Percentiles rank a stretch among this genome's conserved stretches.
Evolutionary conservation across 2,113 vertebrate species (phyloP).

Genomic region (Istiophorus platypterus): DNA sequence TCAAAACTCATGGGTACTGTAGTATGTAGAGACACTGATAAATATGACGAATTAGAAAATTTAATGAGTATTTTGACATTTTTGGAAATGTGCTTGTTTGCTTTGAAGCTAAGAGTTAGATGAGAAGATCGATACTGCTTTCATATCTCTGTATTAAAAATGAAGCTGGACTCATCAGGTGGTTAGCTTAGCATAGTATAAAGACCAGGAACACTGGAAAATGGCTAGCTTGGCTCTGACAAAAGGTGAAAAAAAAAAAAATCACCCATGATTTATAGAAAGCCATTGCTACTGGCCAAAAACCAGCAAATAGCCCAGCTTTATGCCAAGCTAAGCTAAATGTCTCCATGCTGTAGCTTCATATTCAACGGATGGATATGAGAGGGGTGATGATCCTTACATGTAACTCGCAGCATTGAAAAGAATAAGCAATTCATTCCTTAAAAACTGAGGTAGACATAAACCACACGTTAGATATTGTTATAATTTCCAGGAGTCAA

Average conservation of each 20-base stretch:
- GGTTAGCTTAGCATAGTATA: too few species aligned
- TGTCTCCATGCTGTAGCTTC: not conserved
- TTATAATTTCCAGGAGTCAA: too few species aligned
- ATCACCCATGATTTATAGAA: not conserved
- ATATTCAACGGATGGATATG: not conserved
- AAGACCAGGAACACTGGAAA: not conserved
- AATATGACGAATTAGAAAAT: not conserved
- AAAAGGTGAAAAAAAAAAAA: too few species aligned
- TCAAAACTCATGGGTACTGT: not conserved
- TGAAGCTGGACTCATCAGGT: not conserved
- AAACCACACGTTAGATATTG: too few species aligned
- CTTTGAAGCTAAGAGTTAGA: too few species aligned
- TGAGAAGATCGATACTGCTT: not conserved
- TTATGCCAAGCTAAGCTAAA: not conserved
- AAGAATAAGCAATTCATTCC: too few species aligned
- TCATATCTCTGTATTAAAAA: not conserved
- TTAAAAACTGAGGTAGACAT: too few species aligned
- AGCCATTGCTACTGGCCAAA: not conserved
- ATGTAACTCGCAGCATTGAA: too few species aligned
- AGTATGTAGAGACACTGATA: not conserved
- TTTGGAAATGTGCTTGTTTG: too few species aligned
- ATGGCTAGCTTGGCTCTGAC: not conserved
- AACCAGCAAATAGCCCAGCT: not conserved
- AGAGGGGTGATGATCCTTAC: too few species aligned
- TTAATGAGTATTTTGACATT: too few species aligned